Conservation (phyloP, 1,140 invertebrate species). For the Bombus pyrosoma region DNA sequence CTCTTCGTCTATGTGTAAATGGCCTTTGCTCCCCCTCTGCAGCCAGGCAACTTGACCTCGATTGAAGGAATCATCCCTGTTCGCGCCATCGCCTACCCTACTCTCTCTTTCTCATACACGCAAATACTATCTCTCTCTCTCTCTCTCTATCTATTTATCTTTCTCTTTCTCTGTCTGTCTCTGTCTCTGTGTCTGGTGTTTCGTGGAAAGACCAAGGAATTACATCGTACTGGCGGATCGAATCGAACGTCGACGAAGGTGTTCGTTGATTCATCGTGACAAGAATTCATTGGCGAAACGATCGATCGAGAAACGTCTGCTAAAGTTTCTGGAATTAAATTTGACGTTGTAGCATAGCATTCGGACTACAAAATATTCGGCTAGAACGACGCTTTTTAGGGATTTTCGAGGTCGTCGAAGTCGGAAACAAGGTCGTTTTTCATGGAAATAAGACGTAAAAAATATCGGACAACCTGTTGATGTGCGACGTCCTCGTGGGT, state of each 20-base stretch:
- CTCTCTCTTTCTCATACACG: not conserved
- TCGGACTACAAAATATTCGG: no score
- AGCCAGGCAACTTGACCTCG: constrained; percentile 5
- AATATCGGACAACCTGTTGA: no score
- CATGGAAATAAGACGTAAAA: no score
- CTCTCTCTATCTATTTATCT: not conserved
- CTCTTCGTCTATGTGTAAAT: constrained; percentile 1
- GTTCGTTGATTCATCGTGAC: not conserved
- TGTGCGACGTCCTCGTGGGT: no score
- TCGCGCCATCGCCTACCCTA: not conserved
- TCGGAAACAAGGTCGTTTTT: no score
- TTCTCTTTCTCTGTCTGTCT: not conserved
- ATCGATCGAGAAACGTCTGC: not conserved
- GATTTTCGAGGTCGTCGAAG: no score
- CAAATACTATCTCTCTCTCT: not conserved
- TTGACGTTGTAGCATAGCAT: not conserved
- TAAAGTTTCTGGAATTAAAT: not conserved
- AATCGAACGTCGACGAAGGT: not conserved
- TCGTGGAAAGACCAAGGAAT: not conserved
- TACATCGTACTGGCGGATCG: not conserved
- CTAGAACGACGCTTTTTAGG: no score
- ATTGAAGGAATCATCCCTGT: constrained; percentile 10
- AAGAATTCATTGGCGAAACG: not conserved
- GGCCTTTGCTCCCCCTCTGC: not conserved
- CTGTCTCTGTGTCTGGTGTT: not conserved